Percentiles rank a stretch among this genome's conserved stretches.
phyloP scores from a whole-genome alignment of 2,797 vertebrate species.

The Clarias platycephalus region DNA sequence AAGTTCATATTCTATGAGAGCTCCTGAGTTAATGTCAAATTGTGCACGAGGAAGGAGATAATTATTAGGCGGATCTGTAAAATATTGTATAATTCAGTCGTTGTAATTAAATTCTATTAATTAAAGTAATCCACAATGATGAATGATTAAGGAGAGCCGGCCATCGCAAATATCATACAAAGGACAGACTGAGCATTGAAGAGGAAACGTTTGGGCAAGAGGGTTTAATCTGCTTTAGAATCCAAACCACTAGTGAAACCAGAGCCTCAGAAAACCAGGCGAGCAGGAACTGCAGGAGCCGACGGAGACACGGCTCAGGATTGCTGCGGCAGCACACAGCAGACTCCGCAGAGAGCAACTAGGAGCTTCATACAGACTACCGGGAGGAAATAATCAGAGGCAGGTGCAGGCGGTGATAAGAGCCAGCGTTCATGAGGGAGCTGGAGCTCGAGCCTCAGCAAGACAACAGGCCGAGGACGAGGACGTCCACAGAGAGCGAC shows the following conservation, averaged over 20 bases:
- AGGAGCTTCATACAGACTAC: not conserved
- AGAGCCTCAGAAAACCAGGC: not conserved
- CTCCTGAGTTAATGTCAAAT: not conserved
- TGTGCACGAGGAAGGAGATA: not conserved
- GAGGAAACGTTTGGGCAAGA: fast-evolving
- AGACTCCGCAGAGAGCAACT: not conserved
- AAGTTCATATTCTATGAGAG: not conserved
- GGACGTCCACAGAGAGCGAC: not conserved
- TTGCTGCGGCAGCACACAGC: not conserved
- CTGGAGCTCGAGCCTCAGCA: not conserved
- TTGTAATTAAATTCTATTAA: not conserved
- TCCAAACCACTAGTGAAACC: not conserved
- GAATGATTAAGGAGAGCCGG: not conserved
- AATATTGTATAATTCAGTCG: not conserved
- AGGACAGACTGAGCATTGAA: no score
- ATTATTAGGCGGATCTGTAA: not conserved
- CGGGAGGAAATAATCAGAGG: not conserved
- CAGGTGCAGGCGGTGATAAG: constrained; percentile 14
- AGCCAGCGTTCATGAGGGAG: not conserved
- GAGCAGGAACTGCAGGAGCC: not conserved
- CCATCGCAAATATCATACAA: not conserved
- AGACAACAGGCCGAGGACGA: not conserved
- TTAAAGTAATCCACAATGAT: not conserved
- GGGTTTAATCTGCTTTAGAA: not conserved
- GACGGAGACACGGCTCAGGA: not conserved